These are phyloP conservation scores for Cynaeus angustus DNA, from an alignment of 2,888 invertebrate genomes.

Conservation along the genomic window DNA sequence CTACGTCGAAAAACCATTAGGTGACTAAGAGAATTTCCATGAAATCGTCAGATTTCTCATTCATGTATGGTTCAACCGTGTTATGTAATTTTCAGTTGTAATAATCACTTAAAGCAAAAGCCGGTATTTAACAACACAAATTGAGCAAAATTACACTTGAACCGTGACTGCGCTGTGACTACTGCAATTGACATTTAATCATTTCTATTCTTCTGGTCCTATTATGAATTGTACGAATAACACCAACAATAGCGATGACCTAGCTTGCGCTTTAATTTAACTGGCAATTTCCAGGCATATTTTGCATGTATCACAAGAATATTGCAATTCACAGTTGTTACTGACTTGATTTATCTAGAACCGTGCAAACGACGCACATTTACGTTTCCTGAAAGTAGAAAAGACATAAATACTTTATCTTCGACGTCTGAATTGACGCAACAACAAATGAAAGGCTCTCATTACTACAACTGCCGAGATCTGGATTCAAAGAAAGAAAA, in stretches of 20 bases:
- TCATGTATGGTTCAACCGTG: too few relatives aligned
- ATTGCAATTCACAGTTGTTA: too few relatives aligned
- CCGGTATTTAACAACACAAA: constrained; percentile 13
- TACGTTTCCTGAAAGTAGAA: neutral
- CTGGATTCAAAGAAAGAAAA: neutral
- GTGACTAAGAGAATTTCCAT: neutral
- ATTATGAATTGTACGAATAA: constrained; percentile 15
- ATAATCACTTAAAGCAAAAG: constrained; percentile 1
- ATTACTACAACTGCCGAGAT: constrained; percentile 7
- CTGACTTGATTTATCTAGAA: too few relatives aligned
- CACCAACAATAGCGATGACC: constrained; percentile 23
- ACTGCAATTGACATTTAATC: constrained; percentile 36
- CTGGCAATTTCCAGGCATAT: neutral
- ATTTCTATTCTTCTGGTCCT: constrained; percentile 25
- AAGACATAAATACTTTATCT: constrained; percentile 1
- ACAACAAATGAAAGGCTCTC: constrained; percentile 15
- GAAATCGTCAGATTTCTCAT: neutral
- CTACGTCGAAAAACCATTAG: neutral
- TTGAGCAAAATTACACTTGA: constrained; percentile 27
- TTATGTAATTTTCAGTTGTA: too few relatives aligned
- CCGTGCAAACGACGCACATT: neutral
- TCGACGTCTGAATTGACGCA: constrained; percentile 2
- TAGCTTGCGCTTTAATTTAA: constrained; percentile 8
- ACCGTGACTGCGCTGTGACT: constrained; percentile 8
- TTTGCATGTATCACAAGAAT: neutral